These are phyloP conservation scores for Gallinago media DNA, from an alignment of 2,113 vertebrate species.

Conservation along the genomic window DNA sequence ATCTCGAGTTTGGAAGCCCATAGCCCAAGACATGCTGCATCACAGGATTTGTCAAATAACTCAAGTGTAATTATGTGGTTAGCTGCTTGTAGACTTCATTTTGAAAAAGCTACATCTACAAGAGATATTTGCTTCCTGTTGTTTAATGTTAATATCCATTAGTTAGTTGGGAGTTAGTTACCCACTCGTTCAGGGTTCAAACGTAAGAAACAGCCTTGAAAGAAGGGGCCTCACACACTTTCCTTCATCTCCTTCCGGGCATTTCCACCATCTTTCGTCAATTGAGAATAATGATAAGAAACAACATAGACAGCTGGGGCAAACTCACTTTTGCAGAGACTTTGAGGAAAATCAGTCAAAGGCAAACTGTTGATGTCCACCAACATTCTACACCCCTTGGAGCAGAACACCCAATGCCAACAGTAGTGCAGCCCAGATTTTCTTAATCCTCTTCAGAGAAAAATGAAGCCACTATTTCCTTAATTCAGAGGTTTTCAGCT, in stretches of 20 bases:
- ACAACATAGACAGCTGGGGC: background rate
- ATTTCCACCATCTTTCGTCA: background rate
- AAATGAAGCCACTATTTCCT: accelerated
- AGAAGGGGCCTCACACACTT: background rate
- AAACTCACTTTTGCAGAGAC: background rate
- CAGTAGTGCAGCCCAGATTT: accelerated
- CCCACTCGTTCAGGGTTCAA: background rate
- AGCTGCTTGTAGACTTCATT: background rate
- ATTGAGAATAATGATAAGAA: background rate
- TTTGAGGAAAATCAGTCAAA: background rate
- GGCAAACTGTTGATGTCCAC: background rate
- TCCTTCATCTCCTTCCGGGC: accelerated
- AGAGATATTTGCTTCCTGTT: background rate
- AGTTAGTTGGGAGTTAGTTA: no score
- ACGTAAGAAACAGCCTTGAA: background rate
- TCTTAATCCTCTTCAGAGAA: background rate
- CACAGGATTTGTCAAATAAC: background rate
- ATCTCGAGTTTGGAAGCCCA: background rate
- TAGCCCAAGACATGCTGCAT: background rate
- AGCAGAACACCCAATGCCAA: background rate
- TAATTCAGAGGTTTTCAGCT: background rate
- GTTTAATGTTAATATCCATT: background rate
- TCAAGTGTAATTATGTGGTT: background rate
- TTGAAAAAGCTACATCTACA: background rate
- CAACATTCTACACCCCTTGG: background rate